Percentiles rank a stretch among this genome's conserved stretches.
Evolutionary conservation across 2,888 invertebrate species (phyloP).

Genomic region (Mesorhabditis sp.): DNA sequence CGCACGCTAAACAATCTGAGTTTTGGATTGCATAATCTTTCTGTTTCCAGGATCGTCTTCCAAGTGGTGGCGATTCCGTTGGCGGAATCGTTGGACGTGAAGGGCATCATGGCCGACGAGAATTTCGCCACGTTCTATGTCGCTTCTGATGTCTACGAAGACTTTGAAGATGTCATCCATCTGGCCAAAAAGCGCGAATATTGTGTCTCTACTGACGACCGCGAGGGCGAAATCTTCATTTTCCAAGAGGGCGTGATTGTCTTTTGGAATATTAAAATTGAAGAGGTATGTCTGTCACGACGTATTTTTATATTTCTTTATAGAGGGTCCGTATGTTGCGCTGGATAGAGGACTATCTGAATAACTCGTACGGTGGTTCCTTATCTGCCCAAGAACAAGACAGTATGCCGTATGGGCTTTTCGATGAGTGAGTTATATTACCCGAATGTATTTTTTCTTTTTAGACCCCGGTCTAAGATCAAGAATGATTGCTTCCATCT

Average conservation of each 20-base stretch:
- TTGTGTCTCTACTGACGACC: slow-evolving; percentile 31
- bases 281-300: slow-evolving; percentile 15
- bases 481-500: slow-evolving; percentile 28
- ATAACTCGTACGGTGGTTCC: slow-evolving; percentile 24
- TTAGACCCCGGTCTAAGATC: slow-evolving; percentile 9
- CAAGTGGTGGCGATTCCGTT: slow-evolving; percentile 42
- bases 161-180: slow-evolving; percentile 45
- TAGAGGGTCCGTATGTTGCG: slow-evolving; percentile 33
- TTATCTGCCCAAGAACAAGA: slow-evolving; percentile 34
- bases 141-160: slow-evolving; percentile 40
- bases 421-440: slow-evolving; percentile 20
- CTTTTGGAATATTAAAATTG: slow-evolving; percentile 46
- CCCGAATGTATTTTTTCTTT: slow-evolving; percentile 4
- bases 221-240: slow-evolving; percentile 40
- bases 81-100: slow-evolving; percentile 38
- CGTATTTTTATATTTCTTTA: slow-evolving; percentile 9
- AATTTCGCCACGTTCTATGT: slow-evolving; percentile 33
- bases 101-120: slow-evolving; percentile 24
- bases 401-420: slow-evolving; percentile 26
- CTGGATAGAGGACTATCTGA: slow-evolving; percentile 29
- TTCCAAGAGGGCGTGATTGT: slow-evolving; percentile 52
- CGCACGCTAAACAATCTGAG: not conserved
- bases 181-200: slow-evolving; percentile 41
- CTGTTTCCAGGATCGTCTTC: slow-evolving; percentile 23
- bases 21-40: too few relatives aligned